phyloP scores from a whole-genome alignment of 2,888 invertebrate genomes.

The Cerastis leucographa region DNA sequence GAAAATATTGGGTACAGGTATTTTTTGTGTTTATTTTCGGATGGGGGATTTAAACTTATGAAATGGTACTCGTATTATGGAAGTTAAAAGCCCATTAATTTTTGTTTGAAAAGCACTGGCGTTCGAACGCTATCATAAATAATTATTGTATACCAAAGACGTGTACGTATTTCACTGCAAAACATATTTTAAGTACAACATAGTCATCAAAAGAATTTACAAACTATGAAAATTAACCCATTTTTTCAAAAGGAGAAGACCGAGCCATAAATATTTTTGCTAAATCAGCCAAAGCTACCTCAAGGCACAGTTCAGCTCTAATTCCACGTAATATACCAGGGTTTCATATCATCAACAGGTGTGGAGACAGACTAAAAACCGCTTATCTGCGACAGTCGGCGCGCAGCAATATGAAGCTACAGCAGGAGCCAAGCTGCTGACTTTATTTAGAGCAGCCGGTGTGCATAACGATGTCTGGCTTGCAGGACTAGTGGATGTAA shows the following conservation, averaged over 20 bases:
- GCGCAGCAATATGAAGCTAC: slow-evolving; percentile 25
- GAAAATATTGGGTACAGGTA: slow-evolving; percentile 20
- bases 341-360: slow-evolving; percentile 54
- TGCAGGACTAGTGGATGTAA: not conserved
- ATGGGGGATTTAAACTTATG: not conserved
- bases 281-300: slow-evolving; percentile 16
- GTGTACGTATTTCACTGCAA: not conserved
- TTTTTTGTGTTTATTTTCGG: slow-evolving; percentile 17
- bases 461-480: slow-evolving; percentile 24
- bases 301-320: slow-evolving; percentile 17
- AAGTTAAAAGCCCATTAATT: not conserved
- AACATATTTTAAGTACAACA: not conserved
- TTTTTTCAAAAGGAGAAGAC: not conserved
- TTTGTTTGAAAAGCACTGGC: not conserved
- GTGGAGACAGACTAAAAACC: slow-evolving; percentile 37
- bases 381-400: slow-evolving; percentile 35
- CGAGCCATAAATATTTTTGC: slow-evolving; percentile 15
- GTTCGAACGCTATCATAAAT: not conserved
- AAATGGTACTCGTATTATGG: not conserved
- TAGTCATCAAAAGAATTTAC: not conserved
- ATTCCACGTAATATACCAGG: slow-evolving; percentile 43
- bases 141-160: not conserved
- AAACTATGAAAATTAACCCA: not conserved
- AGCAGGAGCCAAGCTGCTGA: not conserved
- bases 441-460: slow-evolving; percentile 38